These are phyloP conservation scores for Drosophila kanapiae DNA, from an alignment of 1,140 invertebrate genomes.

Conservation along the genomic window DNA sequence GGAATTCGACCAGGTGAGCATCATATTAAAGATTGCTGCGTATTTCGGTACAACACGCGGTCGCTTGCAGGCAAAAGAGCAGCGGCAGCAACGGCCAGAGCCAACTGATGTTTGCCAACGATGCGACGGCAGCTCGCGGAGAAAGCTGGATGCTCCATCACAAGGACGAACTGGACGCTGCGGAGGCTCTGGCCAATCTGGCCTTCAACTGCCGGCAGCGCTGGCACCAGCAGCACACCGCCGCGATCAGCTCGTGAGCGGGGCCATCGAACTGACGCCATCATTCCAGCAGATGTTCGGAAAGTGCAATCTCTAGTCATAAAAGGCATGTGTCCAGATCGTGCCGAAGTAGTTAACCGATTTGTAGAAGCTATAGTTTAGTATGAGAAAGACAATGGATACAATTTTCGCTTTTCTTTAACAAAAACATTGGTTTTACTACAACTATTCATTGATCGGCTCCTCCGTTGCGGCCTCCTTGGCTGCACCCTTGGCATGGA, in stretches of 20 bases:
- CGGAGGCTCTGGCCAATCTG: conserved; percentile 87
- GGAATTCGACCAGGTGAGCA: conserved; percentile 86
- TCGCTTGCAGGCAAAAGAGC: conserved; percentile 52
- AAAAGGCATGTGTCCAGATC: neutral
- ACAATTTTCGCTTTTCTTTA: conserved; percentile 49
- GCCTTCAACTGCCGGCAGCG: conserved; percentile 82
- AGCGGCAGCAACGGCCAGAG: conserved; percentile 19
- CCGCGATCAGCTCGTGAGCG: conserved; percentile 63
- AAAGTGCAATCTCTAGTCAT: conserved; percentile 84
- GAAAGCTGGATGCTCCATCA: conserved; percentile 86
- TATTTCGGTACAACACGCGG: no score
- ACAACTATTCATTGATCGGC: conserved; percentile 28
- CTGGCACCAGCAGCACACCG: conserved; percentile 45
- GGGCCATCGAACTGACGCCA: conserved; percentile 51
- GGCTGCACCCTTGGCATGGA: conserved; percentile 83
- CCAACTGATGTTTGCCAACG: conserved; percentile 56
- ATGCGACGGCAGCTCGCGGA: conserved; percentile 43
- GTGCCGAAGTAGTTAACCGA: conserved; percentile 35
- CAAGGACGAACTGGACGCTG: conserved; percentile 90
- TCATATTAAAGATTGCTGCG: neutral
- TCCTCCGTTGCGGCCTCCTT: conserved; percentile 50
- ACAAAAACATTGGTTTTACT: conserved; percentile 32
- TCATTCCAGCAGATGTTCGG: conserved; percentile 79
- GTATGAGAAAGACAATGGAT: conserved; percentile 67
- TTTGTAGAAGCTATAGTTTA: conserved; percentile 56